Conservation (phyloP, 2,888 invertebrate species). For the Ichneumon xanthorius region DNA sequence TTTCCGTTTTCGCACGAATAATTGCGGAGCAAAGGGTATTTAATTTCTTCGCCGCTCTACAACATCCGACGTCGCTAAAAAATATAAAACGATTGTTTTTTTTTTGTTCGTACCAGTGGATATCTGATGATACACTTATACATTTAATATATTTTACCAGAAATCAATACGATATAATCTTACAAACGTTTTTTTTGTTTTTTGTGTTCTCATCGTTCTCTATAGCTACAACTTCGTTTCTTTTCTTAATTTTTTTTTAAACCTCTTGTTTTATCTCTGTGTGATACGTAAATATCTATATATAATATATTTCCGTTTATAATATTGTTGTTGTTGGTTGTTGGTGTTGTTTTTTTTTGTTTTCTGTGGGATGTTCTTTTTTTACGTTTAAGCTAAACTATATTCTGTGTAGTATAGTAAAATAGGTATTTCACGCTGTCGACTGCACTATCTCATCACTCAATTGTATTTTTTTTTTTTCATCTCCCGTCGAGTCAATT, state of each 20-base stretch:
- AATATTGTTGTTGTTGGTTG: constrained; percentile 37
- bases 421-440: constrained; percentile 71
- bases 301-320: constrained; percentile 53
- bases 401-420: constrained; percentile 71
- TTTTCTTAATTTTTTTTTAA: constrained; percentile 58
- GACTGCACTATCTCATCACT: constrained; percentile 55
- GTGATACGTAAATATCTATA: constrained; percentile 67
- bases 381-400: constrained; percentile 60
- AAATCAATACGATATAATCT: constrained; percentile 78
- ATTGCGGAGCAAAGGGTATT: neutral
- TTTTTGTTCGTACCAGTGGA: constrained; percentile 61
- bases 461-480: constrained; percentile 28
- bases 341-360: constrained; percentile 8
- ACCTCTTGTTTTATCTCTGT: constrained; percentile 63
- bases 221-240: constrained; percentile 61
- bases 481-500: neutral
- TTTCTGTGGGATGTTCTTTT: constrained; percentile 23
- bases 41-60: neutral
- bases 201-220: constrained; percentile 37
- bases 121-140: constrained; percentile 73
- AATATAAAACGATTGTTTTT: constrained; percentile 4
- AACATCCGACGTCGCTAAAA: neutral
- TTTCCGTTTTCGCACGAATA: neutral
- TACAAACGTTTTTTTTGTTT: constrained; percentile 71
- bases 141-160: constrained; percentile 77